Percentiles rank a stretch among this genome's conserved stretches.
Conservation (phyloP, 2,797 vertebrate genomes). For the Pantherophis vulpinus region DNA sequence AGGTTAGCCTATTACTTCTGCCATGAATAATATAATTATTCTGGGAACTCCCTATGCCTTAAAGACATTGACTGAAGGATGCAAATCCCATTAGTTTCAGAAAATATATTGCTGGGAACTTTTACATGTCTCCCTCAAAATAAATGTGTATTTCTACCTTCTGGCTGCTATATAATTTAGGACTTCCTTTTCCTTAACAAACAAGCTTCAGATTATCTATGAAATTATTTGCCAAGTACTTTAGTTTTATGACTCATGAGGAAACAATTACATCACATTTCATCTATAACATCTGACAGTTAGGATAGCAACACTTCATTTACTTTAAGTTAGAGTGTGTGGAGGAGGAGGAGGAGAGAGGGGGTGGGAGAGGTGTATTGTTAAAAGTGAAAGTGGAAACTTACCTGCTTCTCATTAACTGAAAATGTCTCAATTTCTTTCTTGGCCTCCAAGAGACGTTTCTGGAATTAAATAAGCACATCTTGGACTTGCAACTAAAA, state of each 20-base stretch:
- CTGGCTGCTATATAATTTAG: not conserved
- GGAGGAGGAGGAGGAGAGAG: not conserved
- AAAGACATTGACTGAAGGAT: not conserved
- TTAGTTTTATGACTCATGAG: not conserved
- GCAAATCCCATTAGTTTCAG: not conserved
- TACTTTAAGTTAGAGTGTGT: not conserved
- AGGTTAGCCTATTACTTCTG: not conserved
- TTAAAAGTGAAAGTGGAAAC: not conserved
- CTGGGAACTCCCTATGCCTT: not conserved
- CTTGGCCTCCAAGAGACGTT: constrained; percentile 90
- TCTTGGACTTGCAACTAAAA: not conserved
- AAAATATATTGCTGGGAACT: not conserved
- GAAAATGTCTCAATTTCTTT: constrained; percentile 94
- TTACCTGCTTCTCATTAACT: constrained; percentile 96
- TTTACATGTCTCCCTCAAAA: not conserved
- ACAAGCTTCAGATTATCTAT: not conserved
- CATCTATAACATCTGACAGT: not conserved
- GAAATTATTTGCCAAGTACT: not conserved
- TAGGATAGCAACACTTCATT: not conserved
- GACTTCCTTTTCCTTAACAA: not conserved
- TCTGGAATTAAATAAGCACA: constrained; percentile 71
- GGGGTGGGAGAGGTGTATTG: not conserved
- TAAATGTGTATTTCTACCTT: not conserved
- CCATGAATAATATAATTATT: not conserved
- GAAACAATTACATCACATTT: not conserved